phyloP scores from a whole-genome alignment of 2,888 invertebrate species.

The Calephelis perditalis region DNA sequence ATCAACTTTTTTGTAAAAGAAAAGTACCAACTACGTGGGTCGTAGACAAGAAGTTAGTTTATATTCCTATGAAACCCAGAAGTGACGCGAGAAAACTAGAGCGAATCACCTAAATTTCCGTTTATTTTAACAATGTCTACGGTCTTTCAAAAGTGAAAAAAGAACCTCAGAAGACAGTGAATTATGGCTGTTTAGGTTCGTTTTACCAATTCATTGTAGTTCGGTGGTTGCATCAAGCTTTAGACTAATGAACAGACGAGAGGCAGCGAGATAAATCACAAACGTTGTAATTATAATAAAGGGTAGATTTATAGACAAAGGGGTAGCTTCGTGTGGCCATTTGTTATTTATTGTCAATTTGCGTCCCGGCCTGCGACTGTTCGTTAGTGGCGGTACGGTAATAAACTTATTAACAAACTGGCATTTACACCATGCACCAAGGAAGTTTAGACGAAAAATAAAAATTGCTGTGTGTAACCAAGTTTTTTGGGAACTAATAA shows the following conservation, averaged over 20 bases:
- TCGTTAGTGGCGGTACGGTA: slow-evolving; percentile 51
- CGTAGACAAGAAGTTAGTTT: too few species aligned
- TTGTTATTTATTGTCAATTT: slow-evolving; percentile 64
- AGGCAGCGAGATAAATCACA: slow-evolving; percentile 28
- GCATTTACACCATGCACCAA: slow-evolving; percentile 34
- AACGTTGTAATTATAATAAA: slow-evolving; percentile 30
- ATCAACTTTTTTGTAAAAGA: too few species aligned
- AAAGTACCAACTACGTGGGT: too few species aligned
- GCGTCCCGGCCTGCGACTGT: slow-evolving; percentile 46
- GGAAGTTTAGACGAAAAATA: too few species aligned
- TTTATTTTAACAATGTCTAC: too few species aligned
- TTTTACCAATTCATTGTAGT: background rate
- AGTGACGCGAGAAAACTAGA: too few species aligned
- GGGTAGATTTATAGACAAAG: slow-evolving; percentile 40
- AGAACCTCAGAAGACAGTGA: background rate
- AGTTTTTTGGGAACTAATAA: too few species aligned
- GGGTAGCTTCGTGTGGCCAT: slow-evolving; percentile 44
- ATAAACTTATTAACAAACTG: slow-evolving; percentile 54
- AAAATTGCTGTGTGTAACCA: too few species aligned
- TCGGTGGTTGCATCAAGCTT: slow-evolving; percentile 8
- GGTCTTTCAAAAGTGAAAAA: too few species aligned
- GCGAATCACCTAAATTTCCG: too few species aligned
- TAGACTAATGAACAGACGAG: slow-evolving; percentile 12
- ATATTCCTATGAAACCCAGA: too few species aligned
- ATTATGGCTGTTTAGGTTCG: background rate